Evolutionary conservation across 1,140 invertebrate genomes (phyloP).

Genomic region (Riptortus pedestris): DNA sequence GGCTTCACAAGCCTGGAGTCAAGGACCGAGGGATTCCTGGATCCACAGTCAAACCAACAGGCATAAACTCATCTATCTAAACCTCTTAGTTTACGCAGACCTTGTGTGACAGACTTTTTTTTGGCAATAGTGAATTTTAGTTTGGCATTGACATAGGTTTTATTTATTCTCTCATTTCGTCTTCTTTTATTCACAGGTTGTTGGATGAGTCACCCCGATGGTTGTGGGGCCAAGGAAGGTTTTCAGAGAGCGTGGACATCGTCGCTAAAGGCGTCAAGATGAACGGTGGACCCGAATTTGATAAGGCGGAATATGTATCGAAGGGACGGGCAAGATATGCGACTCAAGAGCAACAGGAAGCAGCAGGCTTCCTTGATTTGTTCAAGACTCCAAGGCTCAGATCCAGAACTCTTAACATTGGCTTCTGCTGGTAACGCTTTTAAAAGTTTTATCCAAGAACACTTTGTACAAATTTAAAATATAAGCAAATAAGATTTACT

Average conservation of each 20-base stretch:
- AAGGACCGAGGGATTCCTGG: conserved; percentile 38
- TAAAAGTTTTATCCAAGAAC: too few relatives aligned
- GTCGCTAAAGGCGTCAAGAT: conserved; percentile 54
- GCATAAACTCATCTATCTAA: too few relatives aligned
- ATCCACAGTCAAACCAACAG: conserved; percentile 24
- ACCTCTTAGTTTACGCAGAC: too few relatives aligned
- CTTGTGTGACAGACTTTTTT: too few relatives aligned
- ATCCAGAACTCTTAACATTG: conserved; percentile 67
- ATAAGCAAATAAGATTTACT: too few relatives aligned
- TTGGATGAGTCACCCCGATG: conserved; percentile 77
- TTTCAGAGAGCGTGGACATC: conserved; percentile 57
- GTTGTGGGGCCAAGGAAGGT: conserved; percentile 67
- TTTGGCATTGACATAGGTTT: too few relatives aligned
- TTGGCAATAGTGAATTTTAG: too few relatives aligned
- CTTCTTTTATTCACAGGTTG: too few relatives aligned
- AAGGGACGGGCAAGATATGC: conserved; percentile 36
- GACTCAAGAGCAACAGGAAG: neutral
- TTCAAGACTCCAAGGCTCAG: conserved; percentile 69
- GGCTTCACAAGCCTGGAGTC: conserved; percentile 49
- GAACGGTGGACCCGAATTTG: too few relatives aligned
- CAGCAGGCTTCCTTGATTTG: conserved; percentile 48
- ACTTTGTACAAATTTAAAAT: too few relatives aligned
- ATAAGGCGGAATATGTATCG: conserved; percentile 50
- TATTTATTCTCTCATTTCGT: too few relatives aligned
- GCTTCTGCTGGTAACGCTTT: conserved; percentile 74